A percentile compares a stretch with the other conserved stretches of the same genome.
These are phyloP conservation scores for Polyploca ridens DNA, from an alignment of 2,888 invertebrate species.

Conservation along the genomic window DNA sequence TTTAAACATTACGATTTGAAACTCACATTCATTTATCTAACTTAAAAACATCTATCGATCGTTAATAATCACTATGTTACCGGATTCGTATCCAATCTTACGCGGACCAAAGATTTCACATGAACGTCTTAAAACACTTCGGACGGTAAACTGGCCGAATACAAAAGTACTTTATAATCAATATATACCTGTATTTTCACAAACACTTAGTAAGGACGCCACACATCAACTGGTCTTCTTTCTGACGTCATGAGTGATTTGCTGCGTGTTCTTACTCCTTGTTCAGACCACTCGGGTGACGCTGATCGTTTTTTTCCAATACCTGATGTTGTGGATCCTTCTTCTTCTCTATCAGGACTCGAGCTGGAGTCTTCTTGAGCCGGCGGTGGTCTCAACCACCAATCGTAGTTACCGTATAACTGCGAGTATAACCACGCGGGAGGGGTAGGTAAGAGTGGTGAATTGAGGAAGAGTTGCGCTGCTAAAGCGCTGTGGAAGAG, in stretches of 20 bases:
- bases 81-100: slow-evolving; percentile 56
- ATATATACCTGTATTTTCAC: slow-evolving; percentile 12
- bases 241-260: slow-evolving; percentile 74
- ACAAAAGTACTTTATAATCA: slow-evolving; percentile 29
- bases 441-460: slow-evolving; percentile 89
- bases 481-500: slow-evolving; percentile 82
- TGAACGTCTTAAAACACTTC: slow-evolving; percentile 43
- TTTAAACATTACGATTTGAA: slow-evolving; percentile 75
- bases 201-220: slow-evolving; percentile 88
- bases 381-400: slow-evolving; percentile 85
- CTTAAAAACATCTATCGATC: slow-evolving; percentile 76
- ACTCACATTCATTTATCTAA: slow-evolving; percentile 81
- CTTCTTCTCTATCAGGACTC: slow-evolving; percentile 77
- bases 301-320: slow-evolving; percentile 80
- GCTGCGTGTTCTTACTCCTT: slow-evolving; percentile 73
- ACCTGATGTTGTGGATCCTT: slow-evolving; percentile 66
- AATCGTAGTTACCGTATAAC: slow-evolving; percentile 88
- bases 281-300: slow-evolving; percentile 81
- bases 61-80: slow-evolving; percentile 66
- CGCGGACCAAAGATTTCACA: slow-evolving; percentile 38
- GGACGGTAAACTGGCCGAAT: slow-evolving; percentile 63
- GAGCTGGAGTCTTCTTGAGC: slow-evolving; percentile 74
- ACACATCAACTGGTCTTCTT: slow-evolving; percentile 87
- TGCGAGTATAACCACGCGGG: slow-evolving; percentile 92
- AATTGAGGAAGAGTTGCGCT: slow-evolving; percentile 90